Percentiles rank a stretch among this genome's conserved stretches.
phyloP scores from a whole-genome alignment of 2,888 invertebrate species.

The Tricholauxania praeusta region DNA sequence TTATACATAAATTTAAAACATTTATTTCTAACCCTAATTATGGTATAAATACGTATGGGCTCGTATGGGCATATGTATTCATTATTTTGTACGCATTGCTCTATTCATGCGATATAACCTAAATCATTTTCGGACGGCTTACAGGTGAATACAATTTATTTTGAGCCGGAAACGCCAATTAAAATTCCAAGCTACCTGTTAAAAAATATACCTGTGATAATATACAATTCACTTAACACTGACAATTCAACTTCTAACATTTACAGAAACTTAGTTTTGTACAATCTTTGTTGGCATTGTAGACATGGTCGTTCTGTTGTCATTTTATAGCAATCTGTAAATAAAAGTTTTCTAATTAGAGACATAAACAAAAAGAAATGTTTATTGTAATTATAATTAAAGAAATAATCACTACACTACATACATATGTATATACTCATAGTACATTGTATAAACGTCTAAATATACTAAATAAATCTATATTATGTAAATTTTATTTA shows the following conservation, averaged over 20 bases:
- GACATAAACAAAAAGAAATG: too few relatives aligned
- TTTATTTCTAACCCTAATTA: neutral
- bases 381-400: too few relatives aligned
- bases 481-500: too few relatives aligned
- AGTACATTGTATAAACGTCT: too few relatives aligned
- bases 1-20: slow-evolving; percentile 4
- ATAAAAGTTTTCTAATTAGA: too few relatives aligned
- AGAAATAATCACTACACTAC: too few relatives aligned
- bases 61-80: neutral
- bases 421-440: too few relatives aligned
- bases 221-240: slow-evolving; percentile 16
- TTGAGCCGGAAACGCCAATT: slow-evolving; percentile 4
- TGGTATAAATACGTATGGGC: too few relatives aligned
- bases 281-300: slow-evolving; percentile 7
- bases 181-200: neutral
- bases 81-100: neutral
- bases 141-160: slow-evolving; percentile 16
- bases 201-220: neutral
- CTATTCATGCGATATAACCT: neutral
- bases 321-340: neutral
- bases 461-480: too few relatives aligned
- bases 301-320: neutral
- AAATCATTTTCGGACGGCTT: slow-evolving; percentile 21
- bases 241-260: slow-evolving; percentile 11
- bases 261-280: slow-evolving; percentile 26